Conservation (phyloP, 2,113 vertebrate genomes). For the Myanophis thanlyinensis region DNA sequence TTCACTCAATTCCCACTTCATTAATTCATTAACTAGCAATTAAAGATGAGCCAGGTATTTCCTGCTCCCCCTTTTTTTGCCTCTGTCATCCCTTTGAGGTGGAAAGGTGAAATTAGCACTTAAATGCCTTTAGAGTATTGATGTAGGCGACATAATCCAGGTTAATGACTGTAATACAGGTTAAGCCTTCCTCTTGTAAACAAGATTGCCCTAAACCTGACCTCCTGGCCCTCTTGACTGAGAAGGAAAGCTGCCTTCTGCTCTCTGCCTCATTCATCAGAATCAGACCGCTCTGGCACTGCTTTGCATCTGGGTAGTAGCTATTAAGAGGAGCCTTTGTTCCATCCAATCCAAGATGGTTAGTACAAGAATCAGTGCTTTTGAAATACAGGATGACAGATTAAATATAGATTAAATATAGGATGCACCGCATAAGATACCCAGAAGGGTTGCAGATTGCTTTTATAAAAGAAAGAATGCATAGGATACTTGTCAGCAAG, state of each 20-base stretch:
- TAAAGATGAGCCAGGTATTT: neutral
- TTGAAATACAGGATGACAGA: neutral
- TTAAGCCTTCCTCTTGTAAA: constrained; percentile 21
- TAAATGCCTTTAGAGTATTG: neutral
- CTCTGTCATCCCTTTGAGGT: neutral
- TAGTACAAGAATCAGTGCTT: constrained; percentile 4
- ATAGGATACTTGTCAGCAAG: neutral
- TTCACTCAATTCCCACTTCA: neutral
- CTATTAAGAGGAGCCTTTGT: neutral
- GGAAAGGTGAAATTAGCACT: neutral
- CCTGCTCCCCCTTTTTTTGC: no score
- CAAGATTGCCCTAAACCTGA: constrained; percentile 3
- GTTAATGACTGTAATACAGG: constrained; percentile 15
- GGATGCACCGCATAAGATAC: neutral
- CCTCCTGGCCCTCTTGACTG: neutral
- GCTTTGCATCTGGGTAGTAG: neutral
- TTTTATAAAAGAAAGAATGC: neutral
- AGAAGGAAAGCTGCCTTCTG: neutral
- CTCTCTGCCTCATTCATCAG: neutral
- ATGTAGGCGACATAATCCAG: constrained; percentile 4
- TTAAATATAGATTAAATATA: neutral
- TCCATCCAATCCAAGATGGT: neutral
- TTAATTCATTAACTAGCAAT: neutral
- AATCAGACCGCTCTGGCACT: neutral
- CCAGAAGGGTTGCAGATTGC: neutral